A percentile compares a stretch with the other conserved stretches of the same genome.
Conservation (phyloP, 2,888 invertebrate genomes). For the Gryllus longicercus region DNA sequence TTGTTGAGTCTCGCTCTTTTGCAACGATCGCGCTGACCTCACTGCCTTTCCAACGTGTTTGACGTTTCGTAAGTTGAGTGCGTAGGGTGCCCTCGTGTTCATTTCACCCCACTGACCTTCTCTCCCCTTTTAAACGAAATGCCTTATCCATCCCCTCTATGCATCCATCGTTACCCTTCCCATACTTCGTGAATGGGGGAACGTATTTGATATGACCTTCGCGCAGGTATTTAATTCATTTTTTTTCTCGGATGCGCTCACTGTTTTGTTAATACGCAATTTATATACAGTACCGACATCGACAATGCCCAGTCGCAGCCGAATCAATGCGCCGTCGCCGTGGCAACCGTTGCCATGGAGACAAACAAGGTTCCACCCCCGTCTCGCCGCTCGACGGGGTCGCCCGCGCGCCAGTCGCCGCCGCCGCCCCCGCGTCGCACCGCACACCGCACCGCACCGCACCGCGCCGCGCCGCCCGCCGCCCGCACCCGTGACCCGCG, state of each 20-base stretch:
- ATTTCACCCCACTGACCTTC: conserved; percentile 11
- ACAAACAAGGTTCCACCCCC: conserved; percentile 33
- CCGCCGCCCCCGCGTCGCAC: not conserved
- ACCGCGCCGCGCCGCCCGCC: conserved; percentile 20
- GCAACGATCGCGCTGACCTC: not conserved
- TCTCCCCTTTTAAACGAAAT: not conserved
- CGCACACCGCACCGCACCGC: not conserved
- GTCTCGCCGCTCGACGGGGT: conserved; percentile 20
- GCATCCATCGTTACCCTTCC: not conserved
- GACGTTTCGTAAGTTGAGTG: not conserved
- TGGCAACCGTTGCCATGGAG: conserved; percentile 40
- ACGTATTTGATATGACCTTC: not conserved
- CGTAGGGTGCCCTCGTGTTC: not conserved
- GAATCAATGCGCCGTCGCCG: conserved; percentile 50
- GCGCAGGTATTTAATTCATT: not conserved
- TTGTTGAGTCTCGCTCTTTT: not conserved
- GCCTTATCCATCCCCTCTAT: not conserved
- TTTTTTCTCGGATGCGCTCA: not conserved
- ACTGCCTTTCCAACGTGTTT: not conserved
- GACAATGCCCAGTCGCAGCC: conserved; percentile 38
- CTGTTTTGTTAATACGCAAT: conserved; percentile 4
- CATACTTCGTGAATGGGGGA: too few species aligned
- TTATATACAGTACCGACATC: not conserved
- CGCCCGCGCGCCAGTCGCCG: conserved; percentile 22
- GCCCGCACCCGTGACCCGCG: not conserved